Evolutionary conservation across 1,140 invertebrate genomes (phyloP).

Genomic region (Heliconius nattereri): DNA sequence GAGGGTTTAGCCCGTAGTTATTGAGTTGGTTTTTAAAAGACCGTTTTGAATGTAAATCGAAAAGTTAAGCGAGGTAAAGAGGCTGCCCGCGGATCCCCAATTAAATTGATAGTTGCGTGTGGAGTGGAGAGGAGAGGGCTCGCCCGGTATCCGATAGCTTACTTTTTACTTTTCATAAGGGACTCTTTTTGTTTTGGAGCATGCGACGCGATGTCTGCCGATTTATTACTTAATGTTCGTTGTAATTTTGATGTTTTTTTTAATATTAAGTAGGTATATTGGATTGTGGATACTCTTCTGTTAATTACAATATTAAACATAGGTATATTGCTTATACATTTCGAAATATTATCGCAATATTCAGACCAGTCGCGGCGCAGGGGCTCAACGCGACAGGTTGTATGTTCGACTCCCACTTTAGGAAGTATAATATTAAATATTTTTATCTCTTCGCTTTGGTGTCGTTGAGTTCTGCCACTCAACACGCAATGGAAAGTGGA

Average conservation of each 20-base stretch:
- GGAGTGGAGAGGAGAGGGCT: slow-evolving; percentile 52
- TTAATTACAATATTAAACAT: not conserved
- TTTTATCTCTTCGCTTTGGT: too few species aligned
- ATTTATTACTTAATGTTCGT: slow-evolving; percentile 12
- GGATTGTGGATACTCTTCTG: not conserved
- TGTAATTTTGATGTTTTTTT: not conserved
- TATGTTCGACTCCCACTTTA: too few species aligned
- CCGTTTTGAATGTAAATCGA: slow-evolving; percentile 81
- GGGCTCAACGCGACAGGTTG: too few species aligned
- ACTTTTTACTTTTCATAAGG: slow-evolving; percentile 18
- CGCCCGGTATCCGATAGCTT: slow-evolving; percentile 31
- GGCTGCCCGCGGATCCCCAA: slow-evolving; percentile 72
- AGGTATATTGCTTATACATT: not conserved
- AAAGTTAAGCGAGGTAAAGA: slow-evolving; percentile 79
- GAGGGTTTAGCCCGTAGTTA: slow-evolving; percentile 72
- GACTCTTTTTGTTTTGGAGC: slow-evolving; percentile 7
- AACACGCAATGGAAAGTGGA: too few species aligned
- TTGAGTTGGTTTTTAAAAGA: slow-evolving; percentile 80
- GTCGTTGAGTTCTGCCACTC: too few species aligned
- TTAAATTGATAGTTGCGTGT: slow-evolving; percentile 77
- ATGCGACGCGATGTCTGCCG: not conserved
- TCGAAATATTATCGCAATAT: too few species aligned
- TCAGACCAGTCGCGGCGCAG: too few species aligned
- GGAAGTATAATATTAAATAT: too few species aligned
- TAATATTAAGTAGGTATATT: slow-evolving; percentile 2